A percentile compares a stretch with the other conserved stretches of the same genome.
Conservation (phyloP, 2,888 invertebrate species). For the Drosophila ezoana region DNA sequence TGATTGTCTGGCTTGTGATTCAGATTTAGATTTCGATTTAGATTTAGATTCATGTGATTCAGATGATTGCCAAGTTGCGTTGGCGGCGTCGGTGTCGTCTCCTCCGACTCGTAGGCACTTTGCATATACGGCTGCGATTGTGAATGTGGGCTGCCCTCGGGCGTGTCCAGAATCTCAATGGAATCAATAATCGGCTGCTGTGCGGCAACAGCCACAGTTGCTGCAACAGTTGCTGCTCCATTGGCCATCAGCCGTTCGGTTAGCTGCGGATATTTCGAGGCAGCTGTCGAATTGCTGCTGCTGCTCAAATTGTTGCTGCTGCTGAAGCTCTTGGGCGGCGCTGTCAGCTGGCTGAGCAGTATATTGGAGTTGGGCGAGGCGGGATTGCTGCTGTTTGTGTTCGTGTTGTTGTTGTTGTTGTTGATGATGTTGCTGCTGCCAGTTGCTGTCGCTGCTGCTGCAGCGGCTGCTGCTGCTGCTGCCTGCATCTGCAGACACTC, state of each 20-base stretch:
- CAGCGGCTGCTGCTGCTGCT: conserved; percentile 10
- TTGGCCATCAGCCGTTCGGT: conserved; percentile 80
- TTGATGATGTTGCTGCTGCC: conserved; percentile 34
- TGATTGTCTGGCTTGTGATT: conserved; percentile 60
- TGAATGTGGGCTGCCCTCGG: conserved; percentile 82
- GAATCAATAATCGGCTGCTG: conserved; percentile 74
- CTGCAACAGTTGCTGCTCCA: conserved; percentile 46
- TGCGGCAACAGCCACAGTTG: background rate
- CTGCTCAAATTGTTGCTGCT: conserved; percentile 28
- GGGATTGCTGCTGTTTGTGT: conserved; percentile 33
- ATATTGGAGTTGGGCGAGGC: conserved; percentile 61
- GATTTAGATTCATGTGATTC: conserved; percentile 47
- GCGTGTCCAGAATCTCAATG: conserved; percentile 83
- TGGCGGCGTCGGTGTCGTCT: conserved; percentile 18
- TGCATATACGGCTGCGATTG: conserved; percentile 54
- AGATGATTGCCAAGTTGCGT: conserved; percentile 61
- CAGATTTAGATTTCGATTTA: conserved; percentile 35
- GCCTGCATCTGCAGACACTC: conserved; percentile 45
- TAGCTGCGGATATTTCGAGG: conserved; percentile 78
- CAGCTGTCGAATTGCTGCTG: conserved; percentile 33
- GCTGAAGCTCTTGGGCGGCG: conserved; percentile 65
- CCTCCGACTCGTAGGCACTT: conserved; percentile 55
- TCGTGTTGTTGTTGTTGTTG: conserved; percentile 35
- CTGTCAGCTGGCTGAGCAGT: conserved; percentile 69
- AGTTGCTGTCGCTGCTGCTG: conserved; percentile 31